Evolutionary conservation across 2,888 invertebrate species (phyloP).

Genomic region (Odontomyia ornata): DNA sequence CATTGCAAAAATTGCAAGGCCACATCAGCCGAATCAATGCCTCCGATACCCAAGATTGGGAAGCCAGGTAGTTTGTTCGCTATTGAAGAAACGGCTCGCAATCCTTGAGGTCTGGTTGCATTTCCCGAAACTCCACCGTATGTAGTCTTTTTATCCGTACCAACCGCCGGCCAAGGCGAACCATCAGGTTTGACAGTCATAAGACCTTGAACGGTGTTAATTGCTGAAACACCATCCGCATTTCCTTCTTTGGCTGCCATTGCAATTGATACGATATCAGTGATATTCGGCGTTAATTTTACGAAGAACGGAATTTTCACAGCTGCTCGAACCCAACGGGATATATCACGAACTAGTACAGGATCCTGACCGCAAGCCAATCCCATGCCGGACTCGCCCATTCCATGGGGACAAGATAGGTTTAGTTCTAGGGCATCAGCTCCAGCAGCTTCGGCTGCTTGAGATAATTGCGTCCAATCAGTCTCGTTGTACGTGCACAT

Average conservation of each 20-base stretch:
- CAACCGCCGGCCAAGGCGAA: conserved; percentile 92
- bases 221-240: conserved; percentile 95
- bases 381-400: conserved; percentile 99
- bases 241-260: conserved; percentile 89
- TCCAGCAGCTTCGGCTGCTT: conserved; percentile 80
- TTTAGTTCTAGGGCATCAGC: conserved; percentile 96
- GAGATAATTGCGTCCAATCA: conserved; percentile 88
- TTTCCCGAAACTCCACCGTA: conserved; percentile 96
- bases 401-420: conserved; percentile 97
- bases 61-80: conserved; percentile 85
- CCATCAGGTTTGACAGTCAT: conserved; percentile 87
- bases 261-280: conserved; percentile 90
- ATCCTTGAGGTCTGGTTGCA: conserved; percentile 93
- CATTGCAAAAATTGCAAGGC: conserved; percentile 94
- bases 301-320: conserved; percentile 96
- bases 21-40: conserved; percentile 95
- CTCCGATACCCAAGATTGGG: conserved; percentile 95
- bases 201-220: conserved; percentile 95
- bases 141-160: conserved; percentile 79
- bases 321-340: conserved; percentile 86
- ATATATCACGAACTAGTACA: conserved; percentile 85
- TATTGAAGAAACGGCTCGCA: conserved; percentile 90
- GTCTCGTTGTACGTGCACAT: conserved; percentile 89
- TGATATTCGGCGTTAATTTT: conserved; percentile 97
- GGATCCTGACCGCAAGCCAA: conserved; percentile 97